Evolutionary conservation across 2,888 invertebrate species (phyloP), one percentile per base, ranked within the genome.

Genomic region (Harpagoxenus sublaevis): DNA sequence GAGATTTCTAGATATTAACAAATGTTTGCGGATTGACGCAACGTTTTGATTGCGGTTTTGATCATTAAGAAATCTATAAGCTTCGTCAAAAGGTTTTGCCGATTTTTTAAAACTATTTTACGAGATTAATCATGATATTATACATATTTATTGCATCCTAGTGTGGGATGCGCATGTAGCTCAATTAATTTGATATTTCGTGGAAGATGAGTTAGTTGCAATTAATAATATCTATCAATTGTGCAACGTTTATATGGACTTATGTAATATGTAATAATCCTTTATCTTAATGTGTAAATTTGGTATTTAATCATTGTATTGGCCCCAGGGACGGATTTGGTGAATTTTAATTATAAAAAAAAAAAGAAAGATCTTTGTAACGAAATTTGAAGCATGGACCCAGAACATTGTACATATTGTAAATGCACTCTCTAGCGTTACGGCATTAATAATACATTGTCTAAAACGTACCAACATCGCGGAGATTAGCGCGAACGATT

Each of bases 341-440:
- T 31, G 12, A 53, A 28, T 48, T 68, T 55, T 3, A 18, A 2
- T 42, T 42, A 12, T 31, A 45, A 55, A 65, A 39, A 10, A 23
- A 12, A n/a, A 60, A 15, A 42, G 4, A 23, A 45, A 71, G 15
- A 57, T 53, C 3, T 65, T 65, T 42, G 18, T 35, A 42, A 18
- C 15, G 15, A 42, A 71, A 39, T 18, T 73, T 79, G 48, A 35
- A 84, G 83, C 90, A 87, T 85, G 91, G 91, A 92, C 90, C 89
- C 86, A 83, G 83, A 70, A 82, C 70, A 83, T 42, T 94, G 94
- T 94, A 94, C 88, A 94, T 94, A 94, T 81, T 94, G 94, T 94
- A 94, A 93, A 94, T 94, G 94, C 92, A 93, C 92, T 90, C 88
- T 91, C 87, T 91, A 90, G 86, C 86, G 87, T 89, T 88, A 88